Base-by-base conservation (phyloP, 1,140 invertebrate species). In the Psilanteris sp. region DNA sequence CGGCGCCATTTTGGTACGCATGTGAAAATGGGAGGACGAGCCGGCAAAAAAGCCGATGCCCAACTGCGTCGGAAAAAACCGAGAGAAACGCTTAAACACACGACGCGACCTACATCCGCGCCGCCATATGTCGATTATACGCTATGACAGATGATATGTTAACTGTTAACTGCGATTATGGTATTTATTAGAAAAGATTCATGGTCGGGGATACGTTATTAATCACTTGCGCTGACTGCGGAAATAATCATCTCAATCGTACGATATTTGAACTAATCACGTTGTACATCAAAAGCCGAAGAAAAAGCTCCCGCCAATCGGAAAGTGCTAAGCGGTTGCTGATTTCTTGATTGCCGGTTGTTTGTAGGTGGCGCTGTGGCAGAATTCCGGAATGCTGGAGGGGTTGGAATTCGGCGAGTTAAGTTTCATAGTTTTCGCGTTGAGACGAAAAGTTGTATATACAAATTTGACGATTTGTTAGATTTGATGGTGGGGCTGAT, bases 61-160 rank as follows among this genome's bases (percentile, higher is more conserved):
- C 29, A 41, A 24, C 36, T 15, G 39, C 41, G 8, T 11, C 13
- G 24, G 10, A 22, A 57, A 67, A 66, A 43, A 29, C 13, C 13
- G 3, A 44, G 31, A 55, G 62, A 67, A 67, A 67, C 37, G 48
- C 10, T 43, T 1, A 27, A 44, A 43, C 9, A 26, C 27, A 27
- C 46, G 34, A 50, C 29, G 39, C 43, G 41, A 46, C 62, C 52
- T 41, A 54, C 41, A 39, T 57, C 3, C 3, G 9, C 41, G 16
- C 7, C 9, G 32, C 50, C 64, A 68, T 57, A 48, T 68, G 64
- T 68, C 50, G 64, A 68, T 68, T 57, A 48, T 1, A 16, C n/a
- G 1, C 10, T 32, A 48, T 57, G 43, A 55, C 34, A 18, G 64
- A 57, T 68, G 52, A 68, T 48, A 48, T 57, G 64, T 48, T 52